A percentile compares a stretch with the other conserved stretches of the same genome.
Evolutionary conservation across 2,113 vertebrate species (phyloP).

Genomic region (Thomomys bottae): DNA sequence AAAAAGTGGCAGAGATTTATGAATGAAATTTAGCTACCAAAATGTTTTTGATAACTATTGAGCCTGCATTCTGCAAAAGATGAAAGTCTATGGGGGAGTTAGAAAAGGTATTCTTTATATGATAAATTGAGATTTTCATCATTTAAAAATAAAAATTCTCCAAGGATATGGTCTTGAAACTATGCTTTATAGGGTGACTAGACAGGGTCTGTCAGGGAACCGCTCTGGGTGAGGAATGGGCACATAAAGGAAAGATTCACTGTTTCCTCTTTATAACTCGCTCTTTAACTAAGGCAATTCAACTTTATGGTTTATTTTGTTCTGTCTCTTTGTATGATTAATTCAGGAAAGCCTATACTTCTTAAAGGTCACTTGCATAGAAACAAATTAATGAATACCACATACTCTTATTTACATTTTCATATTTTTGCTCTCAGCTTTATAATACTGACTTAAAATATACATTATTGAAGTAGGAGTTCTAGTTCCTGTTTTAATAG

Average conservation of each 20-base stretch:
- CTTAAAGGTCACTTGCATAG: background rate
- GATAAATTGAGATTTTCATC: background rate
- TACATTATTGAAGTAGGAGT: constrained; percentile 8
- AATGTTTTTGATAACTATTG: background rate
- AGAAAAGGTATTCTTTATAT: background rate
- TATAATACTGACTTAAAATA: background rate
- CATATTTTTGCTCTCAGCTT: background rate
- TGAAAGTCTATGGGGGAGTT: background rate
- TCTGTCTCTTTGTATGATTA: background rate
- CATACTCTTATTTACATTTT: background rate
- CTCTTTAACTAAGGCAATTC: background rate
- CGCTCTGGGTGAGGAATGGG: background rate
- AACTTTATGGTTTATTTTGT: background rate
- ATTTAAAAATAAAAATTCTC: background rate
- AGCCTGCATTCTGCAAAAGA: background rate
- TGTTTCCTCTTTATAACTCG: background rate
- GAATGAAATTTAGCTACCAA: background rate
- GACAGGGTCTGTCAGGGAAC: rapidly evolving
- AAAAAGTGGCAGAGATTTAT: background rate
- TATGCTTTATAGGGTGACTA: background rate
- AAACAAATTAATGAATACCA: background rate
- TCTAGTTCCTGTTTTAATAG: constrained; percentile 5
- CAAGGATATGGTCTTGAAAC: background rate
- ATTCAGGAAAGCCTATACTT: background rate
- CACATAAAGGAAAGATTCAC: background rate